phyloP scores from a whole-genome alignment of 2,113 vertebrate genomes.

The Rhinoptilus africanus region DNA sequence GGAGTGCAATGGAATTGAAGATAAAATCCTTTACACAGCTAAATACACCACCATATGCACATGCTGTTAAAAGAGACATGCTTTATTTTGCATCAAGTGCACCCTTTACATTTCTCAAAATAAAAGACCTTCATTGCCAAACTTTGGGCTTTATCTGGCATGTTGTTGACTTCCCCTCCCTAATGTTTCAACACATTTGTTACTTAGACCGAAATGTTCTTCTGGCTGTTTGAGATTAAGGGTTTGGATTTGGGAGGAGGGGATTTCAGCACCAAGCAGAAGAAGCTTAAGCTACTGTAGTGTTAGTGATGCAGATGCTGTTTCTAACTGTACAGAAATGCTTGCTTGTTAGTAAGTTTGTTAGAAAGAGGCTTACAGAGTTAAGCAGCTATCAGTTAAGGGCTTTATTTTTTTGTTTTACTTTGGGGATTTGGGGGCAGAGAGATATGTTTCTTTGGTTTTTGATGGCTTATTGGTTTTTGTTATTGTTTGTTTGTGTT shows the following conservation, averaged over 20 bases:
- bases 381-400: background rate
- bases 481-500: background rate
- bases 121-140: background rate
- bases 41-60: background rate
- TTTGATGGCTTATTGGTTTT: accelerated
- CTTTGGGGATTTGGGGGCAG: accelerated
- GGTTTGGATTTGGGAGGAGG: background rate
- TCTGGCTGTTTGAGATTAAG: background rate
- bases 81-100: background rate
- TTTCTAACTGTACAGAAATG: background rate
- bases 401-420: background rate
- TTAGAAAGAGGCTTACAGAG: background rate
- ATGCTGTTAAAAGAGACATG: background rate
- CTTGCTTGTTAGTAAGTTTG: background rate
- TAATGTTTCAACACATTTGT: background rate
- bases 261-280: background rate
- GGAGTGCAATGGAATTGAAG: background rate
- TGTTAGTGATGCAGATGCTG: background rate
- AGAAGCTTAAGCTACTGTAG: background rate
- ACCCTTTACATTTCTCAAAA: background rate
- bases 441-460: accelerated
- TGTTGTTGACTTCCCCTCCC: background rate
- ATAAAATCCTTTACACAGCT: background rate
- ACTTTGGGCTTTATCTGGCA: background rate
- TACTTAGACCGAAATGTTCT: background rate